Evolutionary conservation across 2,888 invertebrate species (phyloP).

Genomic region (Stenoptilia bipunctidactyla): DNA sequence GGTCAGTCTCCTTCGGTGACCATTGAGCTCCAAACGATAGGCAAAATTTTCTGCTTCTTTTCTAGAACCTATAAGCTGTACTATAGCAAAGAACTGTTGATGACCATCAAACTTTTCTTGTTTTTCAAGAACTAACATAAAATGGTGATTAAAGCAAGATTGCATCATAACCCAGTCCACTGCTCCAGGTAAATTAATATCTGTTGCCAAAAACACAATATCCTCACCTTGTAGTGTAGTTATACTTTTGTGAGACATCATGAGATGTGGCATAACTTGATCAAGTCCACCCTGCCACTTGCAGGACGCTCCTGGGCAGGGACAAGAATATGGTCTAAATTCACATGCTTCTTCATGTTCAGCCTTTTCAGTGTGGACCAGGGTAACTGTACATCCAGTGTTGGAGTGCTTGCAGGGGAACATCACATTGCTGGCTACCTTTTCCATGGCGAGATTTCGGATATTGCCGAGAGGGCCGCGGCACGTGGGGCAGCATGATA

Average conservation of each 20-base stretch:
- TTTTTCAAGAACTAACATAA: conserved; percentile 99
- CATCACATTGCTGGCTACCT: conserved; percentile 97
- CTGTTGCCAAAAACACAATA: conserved; percentile 99
- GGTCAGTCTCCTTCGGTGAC: conserved; percentile 92
- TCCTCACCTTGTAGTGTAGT: conserved; percentile 99
- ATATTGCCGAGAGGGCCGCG: conserved; percentile 97
- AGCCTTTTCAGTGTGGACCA: conserved; percentile 96
- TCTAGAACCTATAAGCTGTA: conserved; percentile 97
- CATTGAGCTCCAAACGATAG: conserved; percentile 97
- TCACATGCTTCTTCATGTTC: conserved; percentile 99
- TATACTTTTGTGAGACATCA: conserved; percentile 97
- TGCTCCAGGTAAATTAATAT: conserved; percentile 98
- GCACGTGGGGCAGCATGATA: conserved; percentile 98
- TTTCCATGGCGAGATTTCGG: conserved; percentile 99
- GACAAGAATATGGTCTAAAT: conserved; percentile 97
- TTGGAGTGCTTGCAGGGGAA: conserved; percentile 99
- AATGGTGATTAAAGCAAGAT: conserved; percentile 98
- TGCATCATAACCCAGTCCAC: conserved; percentile 99
- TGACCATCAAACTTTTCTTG: conserved; percentile 98
- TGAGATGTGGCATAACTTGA: conserved; percentile 98
- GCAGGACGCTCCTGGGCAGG: conserved; percentile 99
- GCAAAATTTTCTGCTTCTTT: conserved; percentile 99
- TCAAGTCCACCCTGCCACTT: conserved; percentile 99
- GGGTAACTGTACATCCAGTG: conserved; percentile 92
- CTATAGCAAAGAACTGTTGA: conserved; percentile 97